Conservation (phyloP, 2,888 invertebrate species). For the Cyclophora albipunctata region DNA sequence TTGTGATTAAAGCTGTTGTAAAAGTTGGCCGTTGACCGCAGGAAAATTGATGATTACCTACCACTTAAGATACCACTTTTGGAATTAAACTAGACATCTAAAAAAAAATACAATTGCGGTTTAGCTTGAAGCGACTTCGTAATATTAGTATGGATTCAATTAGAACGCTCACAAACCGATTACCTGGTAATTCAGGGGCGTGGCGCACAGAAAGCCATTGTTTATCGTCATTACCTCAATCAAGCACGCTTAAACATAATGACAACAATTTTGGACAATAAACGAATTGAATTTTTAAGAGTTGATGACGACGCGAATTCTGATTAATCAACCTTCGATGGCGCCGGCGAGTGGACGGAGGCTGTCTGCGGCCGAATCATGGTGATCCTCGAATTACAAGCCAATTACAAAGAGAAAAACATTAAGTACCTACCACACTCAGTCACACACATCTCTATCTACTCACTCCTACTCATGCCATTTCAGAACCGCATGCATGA, state of each 20-base stretch:
- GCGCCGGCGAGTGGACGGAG: conserved; percentile 19
- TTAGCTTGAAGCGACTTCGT: no score
- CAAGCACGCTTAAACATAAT: conserved; percentile 10
- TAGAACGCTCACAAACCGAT: no score
- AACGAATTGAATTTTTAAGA: conserved; percentile 15
- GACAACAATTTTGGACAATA: conserved; percentile 17
- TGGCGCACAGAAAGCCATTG: no score
- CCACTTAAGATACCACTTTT: no score
- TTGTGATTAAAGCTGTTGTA: no score
- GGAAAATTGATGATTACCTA: no score
- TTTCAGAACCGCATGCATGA: conserved; percentile 6
- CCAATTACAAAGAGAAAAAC: background rate
- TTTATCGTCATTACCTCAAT: background rate
- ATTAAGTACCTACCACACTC: conserved; percentile 1
- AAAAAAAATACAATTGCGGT: no score
- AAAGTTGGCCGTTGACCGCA: no score
- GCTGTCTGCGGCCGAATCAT: conserved; percentile 12
- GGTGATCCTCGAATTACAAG: background rate
- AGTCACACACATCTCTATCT: background rate
- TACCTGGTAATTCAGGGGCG: no score
- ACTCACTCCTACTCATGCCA: conserved; percentile 4
- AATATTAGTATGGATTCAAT: no score
- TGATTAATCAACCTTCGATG: conserved; percentile 17
- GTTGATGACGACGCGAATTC: conserved; percentile 16
- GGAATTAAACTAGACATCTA: no score